Conservation (phyloP, 2,113 vertebrate species). For the Erinaceus europaeus region DNA sequence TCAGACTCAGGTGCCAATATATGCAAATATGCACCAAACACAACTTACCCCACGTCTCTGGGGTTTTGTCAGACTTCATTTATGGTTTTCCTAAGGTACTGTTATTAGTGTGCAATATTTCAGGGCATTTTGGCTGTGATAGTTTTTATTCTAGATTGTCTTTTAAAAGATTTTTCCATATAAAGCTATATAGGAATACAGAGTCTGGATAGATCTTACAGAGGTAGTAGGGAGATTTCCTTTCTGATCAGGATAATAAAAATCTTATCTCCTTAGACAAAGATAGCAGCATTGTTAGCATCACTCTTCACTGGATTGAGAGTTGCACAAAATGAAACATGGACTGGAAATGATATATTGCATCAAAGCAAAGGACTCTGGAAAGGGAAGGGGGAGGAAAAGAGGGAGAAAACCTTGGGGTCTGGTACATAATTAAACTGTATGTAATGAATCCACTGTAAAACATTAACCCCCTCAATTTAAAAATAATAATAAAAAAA, state of each 20-base stretch:
- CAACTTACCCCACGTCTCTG: not conserved
- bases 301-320: not conserved
- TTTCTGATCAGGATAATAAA: not conserved
- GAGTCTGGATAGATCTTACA: not conserved
- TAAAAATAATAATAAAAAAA: too few species aligned
- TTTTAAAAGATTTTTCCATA: not conserved
- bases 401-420: too few species aligned
- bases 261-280: not conserved
- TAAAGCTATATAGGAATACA: not conserved
- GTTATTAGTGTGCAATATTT: not conserved
- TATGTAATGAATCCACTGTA: too few species aligned
- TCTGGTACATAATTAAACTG: too few species aligned
- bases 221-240: not conserved
- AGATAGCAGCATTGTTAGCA: not conserved
- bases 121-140: not conserved
- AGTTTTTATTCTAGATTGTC: accelerated
- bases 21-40: not conserved
- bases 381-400: too few species aligned
- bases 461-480: too few species aligned
- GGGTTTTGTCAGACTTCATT: not conserved
- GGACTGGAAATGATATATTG: too few species aligned
- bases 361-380: too few species aligned
- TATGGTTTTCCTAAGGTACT: not conserved
- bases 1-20: not conserved
- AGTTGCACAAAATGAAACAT: too few species aligned